phyloP scores from a whole-genome alignment of 2,797 vertebrate species.

The Crenichthys baileyi region DNA sequence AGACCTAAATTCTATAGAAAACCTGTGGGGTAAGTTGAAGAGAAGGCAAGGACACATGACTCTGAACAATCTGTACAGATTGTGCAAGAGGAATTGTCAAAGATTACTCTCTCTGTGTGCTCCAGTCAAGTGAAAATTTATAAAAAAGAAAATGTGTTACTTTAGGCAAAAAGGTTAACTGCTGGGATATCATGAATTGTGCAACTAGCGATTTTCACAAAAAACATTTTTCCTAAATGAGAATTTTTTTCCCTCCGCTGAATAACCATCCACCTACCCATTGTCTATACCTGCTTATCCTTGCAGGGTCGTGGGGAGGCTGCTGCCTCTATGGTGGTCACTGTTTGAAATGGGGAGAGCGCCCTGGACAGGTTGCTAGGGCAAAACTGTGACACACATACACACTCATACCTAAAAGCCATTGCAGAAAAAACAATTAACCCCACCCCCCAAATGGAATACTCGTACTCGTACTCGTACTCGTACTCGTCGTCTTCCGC shows the following conservation, averaged over 20 bases:
- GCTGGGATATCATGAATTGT: neutral
- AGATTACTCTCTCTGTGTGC: neutral
- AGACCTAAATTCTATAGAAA: no score
- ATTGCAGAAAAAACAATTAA: neutral
- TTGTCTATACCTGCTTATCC: neutral
- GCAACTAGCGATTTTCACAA: neutral
- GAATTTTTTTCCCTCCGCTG: neutral
- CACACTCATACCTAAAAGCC: neutral
- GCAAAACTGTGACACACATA: neutral
- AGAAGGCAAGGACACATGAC: neutral
- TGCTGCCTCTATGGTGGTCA: neutral
- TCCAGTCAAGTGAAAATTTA: neutral
- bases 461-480: no score
- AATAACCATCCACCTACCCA: neutral
- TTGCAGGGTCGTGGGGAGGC: neutral
- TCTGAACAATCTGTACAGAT: neutral
- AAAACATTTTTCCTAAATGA: neutral
- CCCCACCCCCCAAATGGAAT: neutral
- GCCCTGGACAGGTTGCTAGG: no score
- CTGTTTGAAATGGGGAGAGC: neutral
- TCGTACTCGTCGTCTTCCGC: no score
- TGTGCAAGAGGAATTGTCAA: neutral
- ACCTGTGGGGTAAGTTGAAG: no score
- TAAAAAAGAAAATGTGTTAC: neutral
- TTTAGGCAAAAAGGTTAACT: neutral